These are phyloP conservation scores for Trinorchestia longiramus DNA, from an alignment of 1,140 invertebrate species.

Conservation along the genomic window DNA sequence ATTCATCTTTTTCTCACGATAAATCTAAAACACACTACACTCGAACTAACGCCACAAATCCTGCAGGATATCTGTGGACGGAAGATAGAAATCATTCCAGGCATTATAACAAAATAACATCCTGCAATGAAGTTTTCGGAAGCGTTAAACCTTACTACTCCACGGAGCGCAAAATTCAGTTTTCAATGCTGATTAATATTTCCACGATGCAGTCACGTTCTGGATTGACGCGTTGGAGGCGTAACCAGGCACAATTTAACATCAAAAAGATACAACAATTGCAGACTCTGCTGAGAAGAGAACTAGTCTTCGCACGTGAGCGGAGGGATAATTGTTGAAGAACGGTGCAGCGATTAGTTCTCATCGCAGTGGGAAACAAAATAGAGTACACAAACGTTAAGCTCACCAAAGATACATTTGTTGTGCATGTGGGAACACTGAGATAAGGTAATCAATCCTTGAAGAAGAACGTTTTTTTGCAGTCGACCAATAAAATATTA, in stretches of 20 bases:
- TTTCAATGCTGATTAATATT: background rate
- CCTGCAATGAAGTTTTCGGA: background rate
- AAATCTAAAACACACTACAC: background rate
- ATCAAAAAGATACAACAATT: background rate
- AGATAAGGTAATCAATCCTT: background rate
- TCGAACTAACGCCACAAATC: background rate
- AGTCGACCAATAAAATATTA: too few relatives aligned
- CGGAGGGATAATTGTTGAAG: background rate
- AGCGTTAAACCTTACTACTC: background rate
- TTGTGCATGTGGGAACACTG: background rate
- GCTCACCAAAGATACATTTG: background rate
- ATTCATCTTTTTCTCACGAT: too few relatives aligned
- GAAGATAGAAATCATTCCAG: background rate
- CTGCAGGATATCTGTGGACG: background rate
- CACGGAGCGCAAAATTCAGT: background rate
- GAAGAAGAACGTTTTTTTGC: too few relatives aligned
- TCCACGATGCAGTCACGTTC: background rate
- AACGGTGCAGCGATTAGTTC: background rate
- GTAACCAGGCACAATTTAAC: background rate
- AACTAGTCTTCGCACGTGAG: background rate
- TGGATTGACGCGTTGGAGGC: background rate
- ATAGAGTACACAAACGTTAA: background rate
- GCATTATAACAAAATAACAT: background rate
- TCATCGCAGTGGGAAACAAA: background rate
- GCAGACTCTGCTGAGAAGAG: background rate